phyloP scores from a whole-genome alignment of 2,113 vertebrate genomes.

The Varanus komodoensis region DNA sequence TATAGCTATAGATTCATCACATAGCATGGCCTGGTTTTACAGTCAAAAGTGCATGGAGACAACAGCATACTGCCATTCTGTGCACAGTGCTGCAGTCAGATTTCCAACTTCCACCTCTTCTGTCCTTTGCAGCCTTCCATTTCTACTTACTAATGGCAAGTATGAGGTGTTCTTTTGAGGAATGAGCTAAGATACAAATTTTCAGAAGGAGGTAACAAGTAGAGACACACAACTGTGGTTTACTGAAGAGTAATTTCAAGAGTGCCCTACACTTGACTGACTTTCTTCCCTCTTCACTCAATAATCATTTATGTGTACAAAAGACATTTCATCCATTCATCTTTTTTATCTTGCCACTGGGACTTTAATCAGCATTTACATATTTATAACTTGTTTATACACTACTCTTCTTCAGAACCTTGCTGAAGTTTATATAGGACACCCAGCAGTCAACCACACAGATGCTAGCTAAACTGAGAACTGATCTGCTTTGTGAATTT shows the following conservation, averaged over 20 bases:
- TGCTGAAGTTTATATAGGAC: not conserved
- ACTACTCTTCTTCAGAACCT: not conserved
- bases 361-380: not conserved
- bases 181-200: conserved; percentile 68
- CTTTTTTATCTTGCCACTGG: not conserved
- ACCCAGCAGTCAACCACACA: not conserved
- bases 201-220: conserved; percentile 56
- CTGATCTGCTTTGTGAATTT: not conserved
- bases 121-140: not conserved
- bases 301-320: not conserved
- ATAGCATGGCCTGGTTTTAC: not conserved
- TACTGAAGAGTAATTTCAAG: not conserved
- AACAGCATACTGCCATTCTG: not conserved
- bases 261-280: not conserved
- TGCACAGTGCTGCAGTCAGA: not conserved
- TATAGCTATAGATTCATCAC: not conserved
- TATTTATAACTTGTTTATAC: not conserved
- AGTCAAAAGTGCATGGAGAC: not conserved
- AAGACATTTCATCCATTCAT: not conserved
- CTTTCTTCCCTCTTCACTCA: not conserved
- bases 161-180: not conserved
- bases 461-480: not conserved
- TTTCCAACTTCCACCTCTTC: not conserved
- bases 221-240: not conserved
- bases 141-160: not conserved